Base-by-base conservation (phyloP, 2,888 invertebrate genomes). In the Stenichneumon culpator region DNA sequence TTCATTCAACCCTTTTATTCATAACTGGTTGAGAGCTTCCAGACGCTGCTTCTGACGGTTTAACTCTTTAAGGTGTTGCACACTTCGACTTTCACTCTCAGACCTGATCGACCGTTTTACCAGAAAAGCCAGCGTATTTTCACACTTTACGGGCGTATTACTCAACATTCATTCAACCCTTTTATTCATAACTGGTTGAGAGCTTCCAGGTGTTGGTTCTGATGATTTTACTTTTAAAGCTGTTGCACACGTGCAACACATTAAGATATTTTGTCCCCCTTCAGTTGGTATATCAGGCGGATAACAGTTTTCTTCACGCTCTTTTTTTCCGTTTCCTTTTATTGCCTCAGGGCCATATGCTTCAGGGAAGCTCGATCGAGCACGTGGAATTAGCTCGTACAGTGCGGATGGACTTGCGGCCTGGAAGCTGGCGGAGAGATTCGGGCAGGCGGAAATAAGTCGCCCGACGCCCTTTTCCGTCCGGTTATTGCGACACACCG, bases 391-490 rank as follows among this genome's bases (percentile, higher is more conserved):
- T 82, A 78, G 70, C 63, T 77, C 72, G 54, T 73, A 50, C 47
- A 60, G 36, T 16, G 57, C 28, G 32, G 54, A 22, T 28, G 36
- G n/a, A 47, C 22, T 19, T 19, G 77, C 39, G 14, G 32, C 32
- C 16, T 6, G 32, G 28, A 63, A 32, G 50, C 32, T 39, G 60
- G 39, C 69, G 36, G 11, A 36, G 63, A 65, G 36, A 63, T 60
- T 78, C 68, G 60, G 50, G 39, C 82, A 57, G 67, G 39, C 82
- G 73, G 72, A 79, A 79, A 73, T 83, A 83, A 79, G 82, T 63
- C 57, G 68, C 50, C 28, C 82, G 67, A 79, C 78, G 82, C 72
- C 78, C 73, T 36, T 60, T 78, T 73, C 78, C 78, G 73, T 69
- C 78, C 78, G 67, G 47, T 83, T 79, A 83, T 83, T 78, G 78